Conservation (phyloP, 1,140 invertebrate genomes). For the Hetaerina americana region DNA sequence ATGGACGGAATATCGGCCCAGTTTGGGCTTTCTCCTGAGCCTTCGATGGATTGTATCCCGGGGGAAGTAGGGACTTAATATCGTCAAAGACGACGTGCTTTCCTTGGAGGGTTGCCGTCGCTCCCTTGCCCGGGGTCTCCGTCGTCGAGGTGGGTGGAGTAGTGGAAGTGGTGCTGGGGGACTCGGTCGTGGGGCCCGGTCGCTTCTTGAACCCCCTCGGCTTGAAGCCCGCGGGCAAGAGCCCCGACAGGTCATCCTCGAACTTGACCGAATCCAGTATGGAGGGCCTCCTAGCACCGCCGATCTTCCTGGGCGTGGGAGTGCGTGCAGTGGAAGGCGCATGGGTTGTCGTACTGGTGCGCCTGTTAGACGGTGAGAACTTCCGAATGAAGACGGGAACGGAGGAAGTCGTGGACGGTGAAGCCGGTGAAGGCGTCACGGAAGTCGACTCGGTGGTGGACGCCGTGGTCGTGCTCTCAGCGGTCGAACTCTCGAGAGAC, state of each 20-base stretch:
- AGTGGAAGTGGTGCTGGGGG: slow-evolving; percentile 4
- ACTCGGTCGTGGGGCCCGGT: not conserved
- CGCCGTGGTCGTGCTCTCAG: slow-evolving; percentile 19
- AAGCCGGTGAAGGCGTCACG: slow-evolving; percentile 13
- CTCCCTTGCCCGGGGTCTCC: too few relatives aligned
- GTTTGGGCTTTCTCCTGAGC: slow-evolving; percentile 35
- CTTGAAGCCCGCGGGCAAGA: slow-evolving; percentile 49
- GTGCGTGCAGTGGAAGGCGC: slow-evolving; percentile 25
- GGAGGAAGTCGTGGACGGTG: slow-evolving; percentile 25
- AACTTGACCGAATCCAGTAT: slow-evolving; percentile 42
- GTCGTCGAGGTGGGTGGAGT: slow-evolving; percentile 8
- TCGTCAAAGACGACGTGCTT: slow-evolving; percentile 1
- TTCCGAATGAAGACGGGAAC: slow-evolving; percentile 46
- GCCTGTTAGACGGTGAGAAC: slow-evolving; percentile 40
- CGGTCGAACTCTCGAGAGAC: slow-evolving; percentile 24
- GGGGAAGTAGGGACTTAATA: not conserved
- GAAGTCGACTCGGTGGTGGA: slow-evolving; percentile 4
- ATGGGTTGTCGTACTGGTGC: not conserved
- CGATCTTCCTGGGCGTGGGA: slow-evolving; percentile 4
- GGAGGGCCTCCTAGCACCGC: slow-evolving; percentile 10
- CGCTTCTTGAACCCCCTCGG: slow-evolving; percentile 27
- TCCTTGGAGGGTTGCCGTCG: too few relatives aligned
- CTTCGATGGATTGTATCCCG: slow-evolving; percentile 15
- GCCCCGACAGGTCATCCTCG: slow-evolving; percentile 37
- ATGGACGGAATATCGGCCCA: slow-evolving; percentile 32